Evolutionary conservation across 2,888 invertebrate species (phyloP).

Genomic region (Tipula vernalis): DNA sequence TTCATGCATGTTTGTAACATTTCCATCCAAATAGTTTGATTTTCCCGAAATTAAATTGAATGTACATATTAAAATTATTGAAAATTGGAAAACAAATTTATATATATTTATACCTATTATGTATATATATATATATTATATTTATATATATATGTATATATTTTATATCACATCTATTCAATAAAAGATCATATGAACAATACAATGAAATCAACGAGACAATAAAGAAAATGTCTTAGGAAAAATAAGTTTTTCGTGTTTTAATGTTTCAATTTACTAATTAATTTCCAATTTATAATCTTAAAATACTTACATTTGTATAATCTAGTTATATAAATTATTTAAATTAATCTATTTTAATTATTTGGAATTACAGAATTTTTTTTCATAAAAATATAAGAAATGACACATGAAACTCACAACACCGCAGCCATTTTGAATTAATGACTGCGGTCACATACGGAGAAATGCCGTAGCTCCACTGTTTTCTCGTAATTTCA

Average conservation of each 20-base stretch:
- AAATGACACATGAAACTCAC: slow-evolving; percentile 19
- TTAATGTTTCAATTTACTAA: neutral
- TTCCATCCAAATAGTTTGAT: neutral
- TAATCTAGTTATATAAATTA: neutral
- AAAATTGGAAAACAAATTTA: neutral
- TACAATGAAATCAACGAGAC: neutral
- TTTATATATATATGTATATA: neutral
- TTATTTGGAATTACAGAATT: slow-evolving; percentile 6
- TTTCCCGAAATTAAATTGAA: neutral
- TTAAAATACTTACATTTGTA: neutral
- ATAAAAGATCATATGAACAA: neutral
- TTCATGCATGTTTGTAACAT: neutral
- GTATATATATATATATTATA: neutral
- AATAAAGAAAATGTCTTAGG: neutral
- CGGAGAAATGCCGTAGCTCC: slow-evolving; percentile 23
- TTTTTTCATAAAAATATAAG: slow-evolving; percentile 12
- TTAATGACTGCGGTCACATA: slow-evolving; percentile 20
- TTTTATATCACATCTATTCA: neutral
- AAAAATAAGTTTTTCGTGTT: neutral
- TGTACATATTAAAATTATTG: neutral
- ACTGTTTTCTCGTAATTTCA: slow-evolving; percentile 19
- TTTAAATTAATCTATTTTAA: neutral
- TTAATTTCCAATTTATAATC: neutral
- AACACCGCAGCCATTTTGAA: slow-evolving; percentile 16
- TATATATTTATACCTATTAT: neutral